Base-by-base conservation (phyloP, 2,797 vertebrate genomes). In the Simalia tracyae region DNA sequence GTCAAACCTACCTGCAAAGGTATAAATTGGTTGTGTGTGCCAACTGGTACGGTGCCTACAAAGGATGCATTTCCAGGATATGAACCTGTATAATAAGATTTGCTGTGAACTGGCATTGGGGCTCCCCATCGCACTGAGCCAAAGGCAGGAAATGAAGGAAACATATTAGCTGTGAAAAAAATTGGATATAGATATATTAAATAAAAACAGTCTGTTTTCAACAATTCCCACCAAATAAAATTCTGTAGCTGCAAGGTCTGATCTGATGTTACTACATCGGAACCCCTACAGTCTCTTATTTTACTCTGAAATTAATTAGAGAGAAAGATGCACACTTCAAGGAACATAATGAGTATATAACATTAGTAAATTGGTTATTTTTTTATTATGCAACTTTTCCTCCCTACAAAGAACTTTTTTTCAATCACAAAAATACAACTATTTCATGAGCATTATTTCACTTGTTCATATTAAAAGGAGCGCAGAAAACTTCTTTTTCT, bases 11-110 rank as follows among this genome's bases (percentile, higher is more conserved):
- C 99, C 98, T 99, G 99, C 59, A 99, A 96, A 46, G 99, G 99
- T 96, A 99, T 98, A 95, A 99, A 99, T 97, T 99, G 99, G 97
- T 98, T 99, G 96, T 99, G 99, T 86, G 98, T 98, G 89, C 98
- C 98, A 56, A 98, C 96, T 88, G 98, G 97, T 64, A 98, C 7
- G 1, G 97, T 57, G 89, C 98, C 96, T 60, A 97, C 95, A 90
- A 98, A 95, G 17, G 96, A 97, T 66, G 97, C 90, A 5, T 95
- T 97, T 19, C 98, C 98, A 0, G 98, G 97, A 93, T 98, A 99
- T 6, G 98, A 96, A 90, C 98, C 97, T 81, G 98, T 97, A 81
- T 98, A 99, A 95, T 98, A 98, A 15, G 97, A 96, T 89, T 98
- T 98, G 84, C 96, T 97, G 90, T 98, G 97, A 92, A 97, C 97